Evolutionary conservation across 2,113 vertebrate species (phyloP).

Genomic region (Centropus unirufus): DNA sequence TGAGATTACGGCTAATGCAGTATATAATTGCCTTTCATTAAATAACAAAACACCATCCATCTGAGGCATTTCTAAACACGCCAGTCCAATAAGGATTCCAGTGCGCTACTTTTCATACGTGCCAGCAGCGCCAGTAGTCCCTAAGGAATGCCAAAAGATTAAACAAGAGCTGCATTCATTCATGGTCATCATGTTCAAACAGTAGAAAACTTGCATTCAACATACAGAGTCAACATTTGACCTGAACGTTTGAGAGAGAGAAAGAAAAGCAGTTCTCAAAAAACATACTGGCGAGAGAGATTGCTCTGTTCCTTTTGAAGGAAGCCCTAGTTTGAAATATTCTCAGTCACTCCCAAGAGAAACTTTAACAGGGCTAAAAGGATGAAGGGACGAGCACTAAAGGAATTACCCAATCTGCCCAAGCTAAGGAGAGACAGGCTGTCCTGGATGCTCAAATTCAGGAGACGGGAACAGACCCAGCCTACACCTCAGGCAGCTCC

Average conservation of each 20-base stretch:
- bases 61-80: conserved; percentile 51
- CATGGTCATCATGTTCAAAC: conserved; percentile 23
- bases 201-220: conserved; percentile 40
- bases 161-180: conserved; percentile 67
- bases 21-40: conserved; percentile 60
- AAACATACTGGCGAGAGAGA: conserved; percentile 14
- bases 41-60: conserved; percentile 61
- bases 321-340: not conserved
- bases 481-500: not conserved
- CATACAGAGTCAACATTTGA: conserved; percentile 54
- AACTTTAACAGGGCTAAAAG: conserved; percentile 2
- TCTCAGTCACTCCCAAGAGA: conserved; percentile 22
- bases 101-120: not conserved
- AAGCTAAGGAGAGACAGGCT: conserved; percentile 18
- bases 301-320: not conserved
- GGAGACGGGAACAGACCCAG: not conserved
- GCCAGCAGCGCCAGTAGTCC: conserved; percentile 51
- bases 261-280: conserved; percentile 35
- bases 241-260: not conserved
- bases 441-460: not conserved
- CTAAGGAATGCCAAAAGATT: conserved; percentile 49
- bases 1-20: conserved; percentile 56
- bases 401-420: not conserved
- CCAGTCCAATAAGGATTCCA: conserved; percentile 52
- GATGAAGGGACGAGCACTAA: not conserved